Evolutionary conservation across 2,888 invertebrate species (phyloP).

Genomic region (Brachypterus glaber): DNA sequence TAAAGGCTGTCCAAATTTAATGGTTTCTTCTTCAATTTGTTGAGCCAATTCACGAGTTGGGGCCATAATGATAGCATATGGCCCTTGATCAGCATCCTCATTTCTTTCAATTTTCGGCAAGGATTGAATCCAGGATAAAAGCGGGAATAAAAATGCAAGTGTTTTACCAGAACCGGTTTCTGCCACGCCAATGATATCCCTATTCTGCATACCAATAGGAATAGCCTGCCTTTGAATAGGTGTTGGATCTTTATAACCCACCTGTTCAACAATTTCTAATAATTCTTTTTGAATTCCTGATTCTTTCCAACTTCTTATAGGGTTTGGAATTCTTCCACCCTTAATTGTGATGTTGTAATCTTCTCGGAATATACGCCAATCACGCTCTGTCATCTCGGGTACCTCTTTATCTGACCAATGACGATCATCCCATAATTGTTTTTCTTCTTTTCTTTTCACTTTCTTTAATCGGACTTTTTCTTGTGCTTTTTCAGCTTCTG

Average conservation of each 20-base stretch:
- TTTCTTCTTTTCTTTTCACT: conserved; percentile 90
- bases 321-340: conserved; percentile 92
- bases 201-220: conserved; percentile 90
- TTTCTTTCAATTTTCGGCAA: conserved; percentile 90
- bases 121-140: conserved; percentile 96
- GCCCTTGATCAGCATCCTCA: conserved; percentile 89
- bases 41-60: conserved; percentile 99
- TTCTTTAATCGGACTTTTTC: conserved; percentile 89
- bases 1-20: conserved; percentile 89
- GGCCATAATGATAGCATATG: conserved; percentile 97
- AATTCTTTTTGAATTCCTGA: conserved; percentile 83
- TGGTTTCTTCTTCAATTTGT: conserved; percentile 98
- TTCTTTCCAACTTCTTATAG: conserved; percentile 92
- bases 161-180: conserved; percentile 98
- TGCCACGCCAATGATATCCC: conserved; percentile 98
- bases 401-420: conserved; percentile 96
- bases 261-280: conserved; percentile 84
- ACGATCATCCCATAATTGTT: conserved; percentile 97
- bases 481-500: conserved; percentile 93
- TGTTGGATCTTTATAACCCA: conserved; percentile 96
- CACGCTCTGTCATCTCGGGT: conserved; percentile 95
- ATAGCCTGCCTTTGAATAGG: conserved; percentile 99
- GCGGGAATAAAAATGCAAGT: conserved; percentile 92
- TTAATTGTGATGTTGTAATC: conserved; percentile 99
- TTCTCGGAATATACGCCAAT: conserved; percentile 99